These are phyloP conservation scores for Tiaroga cobitis DNA, from an alignment of 2,797 vertebrate genomes.

Conservation along the genomic window DNA sequence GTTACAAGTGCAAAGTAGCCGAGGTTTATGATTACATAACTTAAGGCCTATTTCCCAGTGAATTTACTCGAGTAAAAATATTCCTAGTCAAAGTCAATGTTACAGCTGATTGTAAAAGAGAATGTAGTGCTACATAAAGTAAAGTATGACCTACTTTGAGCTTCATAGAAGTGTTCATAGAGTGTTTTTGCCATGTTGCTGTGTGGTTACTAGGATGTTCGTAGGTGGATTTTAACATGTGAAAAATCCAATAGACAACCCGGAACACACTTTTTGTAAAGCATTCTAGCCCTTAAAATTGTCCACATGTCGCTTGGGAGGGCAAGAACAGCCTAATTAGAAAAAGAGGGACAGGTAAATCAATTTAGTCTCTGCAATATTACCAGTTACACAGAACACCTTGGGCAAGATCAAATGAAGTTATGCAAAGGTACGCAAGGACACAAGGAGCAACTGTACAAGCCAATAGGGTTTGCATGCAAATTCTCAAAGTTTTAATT, in stretches of 20 bases:
- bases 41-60: neutral
- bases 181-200: neutral
- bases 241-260: neutral
- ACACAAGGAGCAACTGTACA: conserved; percentile 25
- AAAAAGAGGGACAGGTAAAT: conserved; percentile 29
- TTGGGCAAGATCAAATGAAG: conserved; percentile 47
- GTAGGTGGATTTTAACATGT: neutral
- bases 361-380: conserved; percentile 33
- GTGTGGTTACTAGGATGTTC: neutral
- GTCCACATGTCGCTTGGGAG: conserved; percentile 10
- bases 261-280: neutral
- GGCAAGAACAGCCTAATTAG: conserved; percentile 23
- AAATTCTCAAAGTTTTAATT: conserved; percentile 42
- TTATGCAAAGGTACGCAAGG: conserved; percentile 40
- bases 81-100: neutral
- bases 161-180: neutral
- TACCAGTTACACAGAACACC: conserved; percentile 31
- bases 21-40: neutral
- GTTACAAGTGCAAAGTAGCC: neutral
- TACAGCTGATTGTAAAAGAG: neutral
- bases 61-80: neutral
- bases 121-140: neutral
- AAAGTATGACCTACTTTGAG: neutral
- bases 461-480: conserved; percentile 19
- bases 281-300: conserved; percentile 8